Percentiles rank a stretch among this genome's conserved stretches.
phyloP scores from a whole-genome alignment of 2,113 vertebrate species.

The Dicrurus megarhynchus region DNA sequence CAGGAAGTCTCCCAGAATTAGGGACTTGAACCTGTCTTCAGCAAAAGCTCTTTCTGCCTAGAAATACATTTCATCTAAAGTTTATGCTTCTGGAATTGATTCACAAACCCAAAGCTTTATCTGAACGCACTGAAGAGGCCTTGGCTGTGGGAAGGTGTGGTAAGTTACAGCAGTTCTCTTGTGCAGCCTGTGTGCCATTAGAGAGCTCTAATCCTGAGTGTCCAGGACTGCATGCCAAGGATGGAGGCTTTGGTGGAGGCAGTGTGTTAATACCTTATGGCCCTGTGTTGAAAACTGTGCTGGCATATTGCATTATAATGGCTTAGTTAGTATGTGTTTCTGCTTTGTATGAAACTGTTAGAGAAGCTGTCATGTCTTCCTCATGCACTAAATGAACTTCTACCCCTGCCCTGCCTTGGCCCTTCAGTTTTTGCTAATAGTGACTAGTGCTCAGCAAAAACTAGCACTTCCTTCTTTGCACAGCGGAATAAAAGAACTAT shows the following conservation, averaged over 20 bases:
- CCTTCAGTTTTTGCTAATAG: background rate
- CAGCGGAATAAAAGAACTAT: background rate
- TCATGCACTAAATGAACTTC: background rate
- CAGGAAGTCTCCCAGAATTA: background rate
- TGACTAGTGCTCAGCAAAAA: background rate
- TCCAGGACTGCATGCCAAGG: background rate
- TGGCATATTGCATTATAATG: background rate
- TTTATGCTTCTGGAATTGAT: background rate
- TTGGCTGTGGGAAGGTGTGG: background rate
- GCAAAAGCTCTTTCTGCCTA: background rate
- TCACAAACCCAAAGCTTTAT: background rate
- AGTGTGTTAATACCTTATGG: background rate
- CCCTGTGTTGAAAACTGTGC: background rate
- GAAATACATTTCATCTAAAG: background rate
- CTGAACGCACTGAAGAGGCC: background rate
- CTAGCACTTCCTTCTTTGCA: background rate
- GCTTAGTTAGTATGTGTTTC: background rate
- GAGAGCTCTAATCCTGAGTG: too few species aligned
- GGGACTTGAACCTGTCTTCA: background rate
- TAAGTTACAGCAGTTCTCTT: fast-evolving
- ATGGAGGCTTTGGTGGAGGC: background rate
- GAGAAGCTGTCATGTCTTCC: background rate
- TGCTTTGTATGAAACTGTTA: background rate
- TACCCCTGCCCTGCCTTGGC: fast-evolving
- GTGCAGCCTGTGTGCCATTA: background rate